Evolutionary conservation across 1,140 invertebrate genomes (phyloP), one percentile per base, ranked within the genome.

Genomic region (Gonioctena quinquepunctata): DNA sequence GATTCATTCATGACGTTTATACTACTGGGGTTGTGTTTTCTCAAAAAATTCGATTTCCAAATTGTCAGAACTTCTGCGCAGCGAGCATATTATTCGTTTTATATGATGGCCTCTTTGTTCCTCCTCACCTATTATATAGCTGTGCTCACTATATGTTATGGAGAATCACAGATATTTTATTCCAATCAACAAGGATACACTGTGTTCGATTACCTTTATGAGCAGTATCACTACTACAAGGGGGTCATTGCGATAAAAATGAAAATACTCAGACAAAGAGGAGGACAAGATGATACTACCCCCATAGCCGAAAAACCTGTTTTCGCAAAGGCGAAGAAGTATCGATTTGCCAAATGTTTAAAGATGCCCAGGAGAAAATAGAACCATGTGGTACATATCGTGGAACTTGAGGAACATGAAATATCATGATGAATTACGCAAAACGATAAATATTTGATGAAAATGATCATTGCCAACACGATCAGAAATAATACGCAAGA

Each of bases 91-190:
- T 78, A 72, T 49, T 25, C 23, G 2, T 8, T 69, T 1, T 78
- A 61, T 54, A 72, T 73, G 71, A 5, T 76, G 6, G 16, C 70
- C 18, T 75, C 61, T 13, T 21, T 76, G 1, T 68, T 72, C 16
- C 68, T 75, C 23, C 23, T 63, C 13, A 73, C 50, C 2, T 11
- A 73, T 18, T 78, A 76, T 62, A 62, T 78, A 22, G 63, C 69
- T 21, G 71, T 75, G 13, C 68, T 78, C 33, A 76, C 66, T 7
- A 52, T 75, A 1, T 69, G 66, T 50, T 77, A 76, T 33, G 50
- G 60, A 0, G 56, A 76, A 48, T 61, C 74, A 2, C 69, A 70
- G 42, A 25, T 64, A 6, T 63, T 23, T 65, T 71, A 68, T 65
- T 70, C 66, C 1, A 50, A 70, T 5, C 54, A 69, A 4, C 7